These are phyloP conservation scores for Invenusta paracnida DNA, from an alignment of 2,888 invertebrate species.

Conservation along the genomic window DNA sequence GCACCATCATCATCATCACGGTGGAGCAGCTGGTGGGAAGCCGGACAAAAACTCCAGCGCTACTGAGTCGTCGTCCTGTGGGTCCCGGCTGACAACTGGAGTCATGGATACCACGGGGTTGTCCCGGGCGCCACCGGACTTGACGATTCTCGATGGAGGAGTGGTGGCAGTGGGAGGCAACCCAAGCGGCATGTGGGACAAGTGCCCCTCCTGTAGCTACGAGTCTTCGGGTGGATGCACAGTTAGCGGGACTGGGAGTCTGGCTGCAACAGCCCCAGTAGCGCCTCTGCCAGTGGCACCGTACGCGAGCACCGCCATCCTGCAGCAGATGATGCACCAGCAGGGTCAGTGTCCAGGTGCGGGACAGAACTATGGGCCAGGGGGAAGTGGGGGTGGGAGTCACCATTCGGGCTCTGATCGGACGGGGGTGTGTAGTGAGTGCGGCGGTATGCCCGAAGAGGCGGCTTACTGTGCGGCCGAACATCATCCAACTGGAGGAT, in stretches of 20 bases:
- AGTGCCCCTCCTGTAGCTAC: conserved; percentile 17
- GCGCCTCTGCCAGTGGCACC: conserved; percentile 10
- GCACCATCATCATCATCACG: not conserved
- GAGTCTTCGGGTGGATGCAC: not conserved
- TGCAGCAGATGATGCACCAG: conserved; percentile 36
- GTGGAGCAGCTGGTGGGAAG: not conserved
- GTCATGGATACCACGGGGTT: not conserved
- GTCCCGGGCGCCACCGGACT: not conserved
- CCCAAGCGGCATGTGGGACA: not conserved
- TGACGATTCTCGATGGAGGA: not conserved
- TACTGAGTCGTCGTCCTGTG: not conserved
- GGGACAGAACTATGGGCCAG: not conserved
- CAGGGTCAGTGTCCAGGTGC: not conserved
- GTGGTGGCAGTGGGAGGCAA: not conserved
- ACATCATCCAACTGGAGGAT: too few species aligned
- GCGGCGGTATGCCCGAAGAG: not conserved
- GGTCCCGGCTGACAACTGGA: not conserved
- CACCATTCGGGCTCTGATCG: conserved; percentile 18
- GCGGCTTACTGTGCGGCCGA: not conserved
- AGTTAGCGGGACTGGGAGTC: not conserved
- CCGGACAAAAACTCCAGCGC: not conserved
- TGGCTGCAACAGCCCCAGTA: not conserved
- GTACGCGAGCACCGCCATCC: conserved; percentile 36
- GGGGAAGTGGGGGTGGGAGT: not conserved
- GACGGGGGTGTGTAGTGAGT: conserved; percentile 14